These are phyloP conservation scores for Rhadina sibilatrix DNA, from an alignment of 2,113 vertebrate species.

Conservation along the genomic window DNA sequence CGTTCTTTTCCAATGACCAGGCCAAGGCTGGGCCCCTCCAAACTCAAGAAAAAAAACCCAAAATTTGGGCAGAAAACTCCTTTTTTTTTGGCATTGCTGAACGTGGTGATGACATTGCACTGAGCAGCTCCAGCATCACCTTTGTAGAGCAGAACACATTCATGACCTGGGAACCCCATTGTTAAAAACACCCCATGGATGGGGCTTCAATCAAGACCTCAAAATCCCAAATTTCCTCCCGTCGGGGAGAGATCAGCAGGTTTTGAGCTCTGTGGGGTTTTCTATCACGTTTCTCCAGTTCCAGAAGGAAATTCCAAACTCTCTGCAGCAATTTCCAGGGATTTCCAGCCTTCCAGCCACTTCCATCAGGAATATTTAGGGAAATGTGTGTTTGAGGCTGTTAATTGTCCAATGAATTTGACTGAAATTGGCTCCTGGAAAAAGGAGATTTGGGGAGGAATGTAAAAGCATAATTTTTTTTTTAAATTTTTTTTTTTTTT, in stretches of 20 bases:
- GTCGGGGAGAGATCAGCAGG: accelerated
- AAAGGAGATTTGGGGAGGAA: neutral
- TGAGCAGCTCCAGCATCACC: neutral
- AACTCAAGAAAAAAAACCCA: neutral
- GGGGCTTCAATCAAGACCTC: neutral
- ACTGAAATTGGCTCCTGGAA: neutral
- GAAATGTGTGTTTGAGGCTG: accelerated
- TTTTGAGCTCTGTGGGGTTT: neutral
- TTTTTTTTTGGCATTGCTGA: neutral
- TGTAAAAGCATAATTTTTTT: accelerated
- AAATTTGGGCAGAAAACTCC: neutral
- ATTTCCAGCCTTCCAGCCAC: neutral
- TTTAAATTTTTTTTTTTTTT: neutral
- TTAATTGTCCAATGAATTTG: neutral
- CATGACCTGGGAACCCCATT: neutral
- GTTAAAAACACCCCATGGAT: neutral
- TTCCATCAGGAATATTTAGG: neutral
- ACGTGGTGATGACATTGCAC: accelerated
- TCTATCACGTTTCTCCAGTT: accelerated
- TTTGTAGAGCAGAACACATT: neutral
- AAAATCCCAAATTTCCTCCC: neutral
- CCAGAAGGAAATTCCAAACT: neutral
- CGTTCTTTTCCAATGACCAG: neutral
- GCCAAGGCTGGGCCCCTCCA: neutral
- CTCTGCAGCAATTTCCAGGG: neutral